Base-by-base conservation (phyloP, 2,113 vertebrate genomes). In the Octodon degus region DNA sequence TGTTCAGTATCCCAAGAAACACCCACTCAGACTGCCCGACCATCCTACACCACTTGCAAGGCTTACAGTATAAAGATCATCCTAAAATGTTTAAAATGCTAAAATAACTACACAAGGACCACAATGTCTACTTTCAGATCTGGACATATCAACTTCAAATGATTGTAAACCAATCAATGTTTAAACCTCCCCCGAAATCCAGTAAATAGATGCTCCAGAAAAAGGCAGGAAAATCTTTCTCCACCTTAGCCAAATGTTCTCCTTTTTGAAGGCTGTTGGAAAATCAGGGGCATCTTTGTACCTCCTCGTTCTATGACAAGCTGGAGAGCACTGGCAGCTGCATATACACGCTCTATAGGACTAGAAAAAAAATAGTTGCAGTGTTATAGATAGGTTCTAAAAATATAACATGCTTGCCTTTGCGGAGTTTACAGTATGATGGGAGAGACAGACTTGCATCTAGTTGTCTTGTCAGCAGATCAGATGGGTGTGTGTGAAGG, bases 101-200 rank as follows among this genome's bases (percentile, higher is more conserved):
- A 22, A 91, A 82, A 27, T 43, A 77, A 37, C 50, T 82, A 83
- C 40, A 62, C 47, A 34, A 81, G 55, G 25, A 74, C 65, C 32
- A 67, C 58, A 85, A 37, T 76, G 37, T 89, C 32, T 11, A 65
- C 22, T 93, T 79, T 88, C n/a, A 93, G 43, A 91, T 7, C 7
- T 70, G n/a, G 50, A 60, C 14, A 91, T 47, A 91, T 20, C 32
- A 68, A 37, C 47, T 96, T 95, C 80, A 92, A 27, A 81, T 53
- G 47, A 5, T n/a, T 79, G 88, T 89, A 58, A 40, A 92, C 32
- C 37, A 32, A 89, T 25, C 91, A 43, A 16, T 85, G 11, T 43
- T 62, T 79, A 77, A 93, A 62, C 14, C 14, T 72, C 70, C 70
- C 67, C 65, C 83, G n/a, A 17, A 32, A 40, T 84, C 79, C 22